Percentiles rank a stretch among this genome's conserved stretches.
phyloP scores from a whole-genome alignment of 2,888 invertebrate species.

The Hyppa rectilinea region DNA sequence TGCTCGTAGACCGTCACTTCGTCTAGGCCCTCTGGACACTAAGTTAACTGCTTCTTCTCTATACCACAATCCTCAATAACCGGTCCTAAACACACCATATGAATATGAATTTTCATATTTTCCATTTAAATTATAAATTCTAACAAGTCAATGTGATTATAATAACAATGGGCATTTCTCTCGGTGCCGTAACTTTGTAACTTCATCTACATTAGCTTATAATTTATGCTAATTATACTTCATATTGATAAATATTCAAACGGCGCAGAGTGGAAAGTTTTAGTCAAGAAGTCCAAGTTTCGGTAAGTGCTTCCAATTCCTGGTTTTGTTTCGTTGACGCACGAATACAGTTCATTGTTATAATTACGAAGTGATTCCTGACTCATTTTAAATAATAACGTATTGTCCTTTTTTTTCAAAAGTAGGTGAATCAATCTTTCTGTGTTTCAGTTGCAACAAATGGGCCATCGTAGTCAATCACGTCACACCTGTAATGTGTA shows the following conservation, averaged over 20 bases:
- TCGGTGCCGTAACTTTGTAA: slow-evolving; percentile 31
- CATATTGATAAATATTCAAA: slow-evolving; percentile 57
- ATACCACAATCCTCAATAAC: background rate
- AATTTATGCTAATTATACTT: slow-evolving; percentile 58
- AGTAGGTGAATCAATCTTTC: background rate
- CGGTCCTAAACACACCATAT: background rate
- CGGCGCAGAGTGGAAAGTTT: slow-evolving; percentile 43
- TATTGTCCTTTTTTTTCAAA: background rate
- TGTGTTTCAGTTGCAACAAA: background rate
- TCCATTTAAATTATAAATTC: slow-evolving; percentile 38
- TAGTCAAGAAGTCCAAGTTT: slow-evolving; percentile 26
- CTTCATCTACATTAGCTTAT: slow-evolving; percentile 48
- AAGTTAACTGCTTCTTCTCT: background rate
- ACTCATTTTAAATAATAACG: background rate
- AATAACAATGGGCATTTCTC: slow-evolving; percentile 44
- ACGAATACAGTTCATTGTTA: slow-evolving; percentile 1
- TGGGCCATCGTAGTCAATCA: background rate
- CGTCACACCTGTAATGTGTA: background rate
- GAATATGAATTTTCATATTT: slow-evolving; percentile 32
- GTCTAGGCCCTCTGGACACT: background rate
- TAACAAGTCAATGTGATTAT: slow-evolving; percentile 47
- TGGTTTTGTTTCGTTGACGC: slow-evolving; percentile 31
- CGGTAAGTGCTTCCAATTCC: slow-evolving; percentile 34
- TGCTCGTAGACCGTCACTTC: background rate
- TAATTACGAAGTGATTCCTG: background rate